Evolutionary conservation across 2,888 invertebrate genomes (phyloP).

Genomic region (Nezara viridula): DNA sequence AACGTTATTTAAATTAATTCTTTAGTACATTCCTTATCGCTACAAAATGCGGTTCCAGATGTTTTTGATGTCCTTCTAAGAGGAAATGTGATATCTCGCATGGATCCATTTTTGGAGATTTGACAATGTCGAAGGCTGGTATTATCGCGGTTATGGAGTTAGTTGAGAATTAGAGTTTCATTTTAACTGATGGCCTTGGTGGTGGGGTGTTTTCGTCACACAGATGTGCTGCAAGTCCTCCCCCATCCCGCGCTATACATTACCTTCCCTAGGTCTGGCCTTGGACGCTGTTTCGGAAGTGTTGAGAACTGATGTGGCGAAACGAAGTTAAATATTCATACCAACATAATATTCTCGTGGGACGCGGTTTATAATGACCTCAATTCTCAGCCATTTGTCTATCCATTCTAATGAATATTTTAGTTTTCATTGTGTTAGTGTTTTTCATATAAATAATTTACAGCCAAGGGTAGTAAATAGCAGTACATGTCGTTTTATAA

Average conservation of each 20-base stretch:
- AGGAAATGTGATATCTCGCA: neutral
- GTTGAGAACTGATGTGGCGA: conserved; percentile 24
- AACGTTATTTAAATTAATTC: no score
- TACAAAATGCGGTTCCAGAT: neutral
- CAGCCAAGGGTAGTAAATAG: no score
- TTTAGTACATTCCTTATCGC: no score
- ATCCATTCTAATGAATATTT: neutral
- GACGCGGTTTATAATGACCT: neutral
- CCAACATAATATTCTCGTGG: conserved; percentile 32
- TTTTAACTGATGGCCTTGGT: neutral
- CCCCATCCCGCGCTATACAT: neutral
- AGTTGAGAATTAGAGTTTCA: neutral
- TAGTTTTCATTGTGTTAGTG: neutral
- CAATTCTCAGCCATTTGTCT: neutral
- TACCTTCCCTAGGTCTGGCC: conserved; percentile 20
- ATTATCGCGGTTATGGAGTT: neutral
- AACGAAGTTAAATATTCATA: conserved; percentile 42
- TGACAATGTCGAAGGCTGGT: neutral
- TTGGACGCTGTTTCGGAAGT: conserved; percentile 5
- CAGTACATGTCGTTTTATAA: no score
- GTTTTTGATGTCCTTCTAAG: neutral
- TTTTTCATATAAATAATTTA: neutral
- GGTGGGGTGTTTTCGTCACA: neutral
- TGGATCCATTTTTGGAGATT: neutral
- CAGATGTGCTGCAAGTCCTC: conserved; percentile 8